Evolutionary conservation across 2,888 invertebrate species (phyloP).

Genomic region (Aspidapion aeneum): DNA sequence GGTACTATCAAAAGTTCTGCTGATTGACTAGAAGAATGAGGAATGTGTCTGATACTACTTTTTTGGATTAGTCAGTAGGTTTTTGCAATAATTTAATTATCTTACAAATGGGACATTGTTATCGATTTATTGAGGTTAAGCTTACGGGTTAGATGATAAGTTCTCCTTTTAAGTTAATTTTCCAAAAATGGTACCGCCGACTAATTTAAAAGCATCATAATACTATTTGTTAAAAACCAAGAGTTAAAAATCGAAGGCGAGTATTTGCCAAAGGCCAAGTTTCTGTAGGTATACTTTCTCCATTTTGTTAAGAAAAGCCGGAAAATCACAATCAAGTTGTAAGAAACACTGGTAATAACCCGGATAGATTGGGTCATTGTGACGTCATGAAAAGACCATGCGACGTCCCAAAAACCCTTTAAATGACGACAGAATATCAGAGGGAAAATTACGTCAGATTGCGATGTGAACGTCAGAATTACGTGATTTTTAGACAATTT

Average conservation of each 20-base stretch:
- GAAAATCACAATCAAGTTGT: no score
- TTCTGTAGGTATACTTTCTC: no score
- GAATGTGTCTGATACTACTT: not conserved
- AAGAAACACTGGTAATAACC: no score
- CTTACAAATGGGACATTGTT: not conserved
- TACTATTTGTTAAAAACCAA: not conserved
- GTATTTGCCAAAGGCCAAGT: not conserved
- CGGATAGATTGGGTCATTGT: no score
- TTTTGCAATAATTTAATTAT: not conserved
- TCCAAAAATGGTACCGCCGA: constrained; percentile 15
- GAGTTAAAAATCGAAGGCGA: not conserved
- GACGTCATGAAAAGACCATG: no score
- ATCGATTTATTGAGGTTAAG: not conserved
- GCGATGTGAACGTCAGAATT: no score
- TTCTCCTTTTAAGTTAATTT: constrained; percentile 6
- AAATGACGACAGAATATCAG: no score
- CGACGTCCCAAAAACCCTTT: no score
- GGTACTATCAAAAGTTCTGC: not conserved
- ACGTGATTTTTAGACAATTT: no score
- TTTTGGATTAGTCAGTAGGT: not conserved
- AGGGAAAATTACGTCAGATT: no score
- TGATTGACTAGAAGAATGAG: not conserved
- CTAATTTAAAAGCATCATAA: not conserved
- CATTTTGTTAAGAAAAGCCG: no score
- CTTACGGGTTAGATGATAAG: not conserved